Evolutionary conservation across 2,888 invertebrate genomes (phyloP).

Genomic region (Caenorhabditis sp.): DNA sequence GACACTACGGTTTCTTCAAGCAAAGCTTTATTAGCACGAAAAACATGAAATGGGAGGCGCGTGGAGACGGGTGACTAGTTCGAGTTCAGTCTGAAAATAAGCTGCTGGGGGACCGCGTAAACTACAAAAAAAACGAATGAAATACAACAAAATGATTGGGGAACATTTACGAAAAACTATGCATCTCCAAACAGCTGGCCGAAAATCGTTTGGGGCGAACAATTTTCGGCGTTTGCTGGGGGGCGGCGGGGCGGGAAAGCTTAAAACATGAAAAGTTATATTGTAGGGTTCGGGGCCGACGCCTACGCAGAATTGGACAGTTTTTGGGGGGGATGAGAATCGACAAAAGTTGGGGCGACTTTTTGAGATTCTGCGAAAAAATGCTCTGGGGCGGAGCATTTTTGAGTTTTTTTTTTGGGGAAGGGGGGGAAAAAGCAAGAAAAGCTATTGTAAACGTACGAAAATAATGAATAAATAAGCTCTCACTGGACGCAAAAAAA

Average conservation of each 20-base stretch:
- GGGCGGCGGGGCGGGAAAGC: slow-evolving; percentile 11
- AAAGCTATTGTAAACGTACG: no score
- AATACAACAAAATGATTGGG: slow-evolving; percentile 20
- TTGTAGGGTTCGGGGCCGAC: no score
- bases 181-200: no score
- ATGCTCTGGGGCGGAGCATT: no score
- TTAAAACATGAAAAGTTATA: slow-evolving; percentile 56
- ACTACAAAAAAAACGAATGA: slow-evolving; percentile 22
- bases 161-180: slow-evolving; percentile 6
- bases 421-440: no score
- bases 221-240: background rate
- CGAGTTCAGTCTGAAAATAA: no score
- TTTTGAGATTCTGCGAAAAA: background rate
- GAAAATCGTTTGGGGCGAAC: slow-evolving; percentile 28
- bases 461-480: no score
- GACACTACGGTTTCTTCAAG: slow-evolving; percentile 9
- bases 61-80: slow-evolving; percentile 30
- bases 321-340: background rate
- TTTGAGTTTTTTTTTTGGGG: no score
- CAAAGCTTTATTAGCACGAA: slow-evolving; percentile 50
- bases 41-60: slow-evolving; percentile 6
- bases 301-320: background rate
- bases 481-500: background rate
- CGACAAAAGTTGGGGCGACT: slow-evolving; percentile 35
- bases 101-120: slow-evolving; percentile 42